Percentiles rank a stretch among this genome's conserved stretches.
Evolutionary conservation across 2,113 vertebrate species (phyloP).

Genomic region (Maccullochella peelii): DNA sequence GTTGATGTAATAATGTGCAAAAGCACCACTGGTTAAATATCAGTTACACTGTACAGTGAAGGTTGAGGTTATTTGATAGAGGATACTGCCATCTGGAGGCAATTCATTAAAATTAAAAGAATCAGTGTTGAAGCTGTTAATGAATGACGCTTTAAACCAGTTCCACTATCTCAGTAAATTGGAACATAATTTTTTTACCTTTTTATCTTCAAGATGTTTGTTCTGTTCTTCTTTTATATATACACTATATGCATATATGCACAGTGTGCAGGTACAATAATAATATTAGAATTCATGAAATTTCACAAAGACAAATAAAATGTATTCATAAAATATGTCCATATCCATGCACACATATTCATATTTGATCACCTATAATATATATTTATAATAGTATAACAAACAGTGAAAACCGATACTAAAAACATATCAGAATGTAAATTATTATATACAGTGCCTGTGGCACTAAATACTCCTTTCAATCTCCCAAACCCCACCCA

Average conservation of each 20-base stretch:
- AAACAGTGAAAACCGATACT: neutral
- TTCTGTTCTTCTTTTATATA: neutral
- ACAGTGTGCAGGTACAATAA: no score
- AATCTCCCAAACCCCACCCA: no score
- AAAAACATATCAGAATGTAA: no score
- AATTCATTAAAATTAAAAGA: neutral
- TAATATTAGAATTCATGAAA: no score
- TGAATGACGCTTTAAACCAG: neutral
- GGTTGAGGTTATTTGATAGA: neutral
- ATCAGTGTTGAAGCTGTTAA: neutral
- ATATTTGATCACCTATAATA: neutral
- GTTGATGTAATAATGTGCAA: constrained; percentile 2
- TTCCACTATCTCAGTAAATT: neutral
- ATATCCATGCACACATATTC: no score
- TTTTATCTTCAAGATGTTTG: neutral
- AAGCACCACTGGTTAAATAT: neutral
- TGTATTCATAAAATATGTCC: no score
- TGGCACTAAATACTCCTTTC: no score
- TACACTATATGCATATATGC: neutral
- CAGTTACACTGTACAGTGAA: neutral
- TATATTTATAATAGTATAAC: no score
- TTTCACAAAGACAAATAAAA: no score
- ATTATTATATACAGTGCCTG: no score
- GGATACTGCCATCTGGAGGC: constrained; percentile 66
- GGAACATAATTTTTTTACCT: neutral